These are phyloP conservation scores for Melinaea marsaeus DNA, from an alignment of 2,888 invertebrate species.

Conservation along the genomic window DNA sequence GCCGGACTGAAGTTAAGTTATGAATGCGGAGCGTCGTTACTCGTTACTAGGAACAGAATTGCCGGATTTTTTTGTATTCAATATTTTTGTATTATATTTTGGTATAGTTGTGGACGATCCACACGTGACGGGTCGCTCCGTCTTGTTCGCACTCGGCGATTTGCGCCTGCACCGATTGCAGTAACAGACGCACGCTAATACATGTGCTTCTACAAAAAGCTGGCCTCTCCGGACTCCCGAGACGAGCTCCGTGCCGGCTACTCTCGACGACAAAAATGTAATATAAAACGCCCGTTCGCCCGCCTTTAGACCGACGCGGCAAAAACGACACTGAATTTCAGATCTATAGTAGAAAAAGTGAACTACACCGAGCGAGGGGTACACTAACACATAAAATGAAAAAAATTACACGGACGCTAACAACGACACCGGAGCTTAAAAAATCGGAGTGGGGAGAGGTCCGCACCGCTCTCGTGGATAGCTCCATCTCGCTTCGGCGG, in stretches of 20 bases:
- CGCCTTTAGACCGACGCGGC: conserved; percentile 77
- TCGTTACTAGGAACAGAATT: conserved; percentile 75
- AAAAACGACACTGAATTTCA: conserved; percentile 79
- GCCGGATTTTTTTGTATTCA: conserved; percentile 72
- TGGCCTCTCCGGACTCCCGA: conserved; percentile 52
- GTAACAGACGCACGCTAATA: conserved; percentile 46
- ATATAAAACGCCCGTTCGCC: conserved; percentile 69
- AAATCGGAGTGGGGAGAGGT: conserved; percentile 72
- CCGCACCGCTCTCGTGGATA: conserved; percentile 46
- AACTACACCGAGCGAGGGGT: conserved; percentile 77
- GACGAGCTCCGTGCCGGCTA: conserved; percentile 42
- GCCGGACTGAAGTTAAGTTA: conserved; percentile 73
- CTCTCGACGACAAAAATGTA: conserved; percentile 65
- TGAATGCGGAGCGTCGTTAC: conserved; percentile 74
- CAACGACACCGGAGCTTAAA: conserved; percentile 72
- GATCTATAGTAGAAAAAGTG: conserved; percentile 80
- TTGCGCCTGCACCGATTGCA: conserved; percentile 69
- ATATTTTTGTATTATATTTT: conserved; percentile 74
- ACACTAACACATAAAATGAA: conserved; percentile 78
- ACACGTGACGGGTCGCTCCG: conserved; percentile 64
- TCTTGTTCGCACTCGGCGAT: conserved; percentile 62
- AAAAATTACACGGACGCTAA: conserved; percentile 75
- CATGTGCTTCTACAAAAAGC: conserved; percentile 68
- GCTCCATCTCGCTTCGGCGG: conserved; percentile 57
- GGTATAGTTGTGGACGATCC: conserved; percentile 62